Base-by-base conservation (phyloP, 2,113 vertebrate genomes). In the Plectropomus leopardus region DNA sequence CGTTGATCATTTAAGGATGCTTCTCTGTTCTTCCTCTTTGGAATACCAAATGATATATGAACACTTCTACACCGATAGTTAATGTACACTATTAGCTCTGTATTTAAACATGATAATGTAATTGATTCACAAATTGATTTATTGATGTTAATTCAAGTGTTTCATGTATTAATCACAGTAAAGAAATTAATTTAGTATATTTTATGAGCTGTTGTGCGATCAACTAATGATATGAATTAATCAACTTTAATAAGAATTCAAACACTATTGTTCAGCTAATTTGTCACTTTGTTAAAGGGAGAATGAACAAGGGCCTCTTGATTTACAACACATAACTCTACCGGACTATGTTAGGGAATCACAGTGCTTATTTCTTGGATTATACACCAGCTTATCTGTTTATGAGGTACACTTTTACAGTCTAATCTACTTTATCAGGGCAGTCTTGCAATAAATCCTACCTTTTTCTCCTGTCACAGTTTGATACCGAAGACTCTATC, bases 171-270 rank as follows among this genome's bases (percentile, higher is more conserved):
- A 95, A 91, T 94, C 76, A 89, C 88, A 90, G 92, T 83, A 87
- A 94, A 94, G 77, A 92, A 96, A 95, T 93, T 95, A 94, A 94
- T 94, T 90, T 87, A 45, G 86, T 90, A 90, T 88, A 94, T 94
- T 94, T 94, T 91, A 76, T 90, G 94, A 96, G 93, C 94, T 94
- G 88, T 95, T 92, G 89, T 92, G 89, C 66, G 92, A 92, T 94
- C 88, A 90, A 93, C 91, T 95, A 95, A 94, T 95, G 94, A 93
- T 95, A 95, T 94, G 89, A 95, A 95, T 96, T 95, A 96, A 96
- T 96, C 95, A 96, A 95, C 87, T 95, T 95, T 95, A 96, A 96
- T 96, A 96, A 95, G 94, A 95, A 95, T 95, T 95, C 95, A 94
- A 95, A 94, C 93, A 92, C 81, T 93, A 94, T 94, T 95, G 94